These are phyloP conservation scores for Galago senegalensis DNA, from an alignment of 2,797 vertebrate species.

Conservation along the genomic window DNA sequence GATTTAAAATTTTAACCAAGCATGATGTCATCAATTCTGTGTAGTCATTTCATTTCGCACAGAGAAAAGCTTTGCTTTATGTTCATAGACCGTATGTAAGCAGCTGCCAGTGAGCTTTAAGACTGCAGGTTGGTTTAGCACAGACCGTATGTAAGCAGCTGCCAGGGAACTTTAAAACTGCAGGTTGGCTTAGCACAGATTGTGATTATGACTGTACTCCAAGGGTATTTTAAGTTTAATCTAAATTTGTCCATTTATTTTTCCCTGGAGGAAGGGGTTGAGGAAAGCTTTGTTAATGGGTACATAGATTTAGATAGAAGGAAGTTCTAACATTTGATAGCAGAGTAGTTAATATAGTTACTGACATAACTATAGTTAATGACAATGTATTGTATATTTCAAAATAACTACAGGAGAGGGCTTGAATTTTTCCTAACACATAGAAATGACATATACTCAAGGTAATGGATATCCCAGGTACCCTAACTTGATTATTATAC, in stretches of 20 bases:
- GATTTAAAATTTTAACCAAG: conserved; percentile 53
- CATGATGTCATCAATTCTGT: not conserved
- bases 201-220: not conserved
- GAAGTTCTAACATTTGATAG: not conserved
- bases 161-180: not conserved
- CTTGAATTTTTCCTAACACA: not conserved
- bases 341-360: not conserved
- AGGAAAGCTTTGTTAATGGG: not conserved
- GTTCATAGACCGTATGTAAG: not conserved
- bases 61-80: conserved; percentile 22
- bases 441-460: not conserved
- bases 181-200: not conserved
- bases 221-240: conserved; percentile 10
- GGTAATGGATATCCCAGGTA: not conserved
- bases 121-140: not conserved
- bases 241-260: not conserved
- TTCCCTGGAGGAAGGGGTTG: not conserved
- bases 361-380: not conserved
- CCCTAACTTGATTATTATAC: not conserved
- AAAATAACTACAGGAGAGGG: not conserved
- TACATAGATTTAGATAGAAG: not conserved
- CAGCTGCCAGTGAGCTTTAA: not conserved
- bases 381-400: not conserved
- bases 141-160: not conserved
- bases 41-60: not conserved